Evolutionary conservation across 2,888 invertebrate genomes (phyloP), one percentile per base, ranked within the genome.

Genomic region (Cinara cedri): DNA sequence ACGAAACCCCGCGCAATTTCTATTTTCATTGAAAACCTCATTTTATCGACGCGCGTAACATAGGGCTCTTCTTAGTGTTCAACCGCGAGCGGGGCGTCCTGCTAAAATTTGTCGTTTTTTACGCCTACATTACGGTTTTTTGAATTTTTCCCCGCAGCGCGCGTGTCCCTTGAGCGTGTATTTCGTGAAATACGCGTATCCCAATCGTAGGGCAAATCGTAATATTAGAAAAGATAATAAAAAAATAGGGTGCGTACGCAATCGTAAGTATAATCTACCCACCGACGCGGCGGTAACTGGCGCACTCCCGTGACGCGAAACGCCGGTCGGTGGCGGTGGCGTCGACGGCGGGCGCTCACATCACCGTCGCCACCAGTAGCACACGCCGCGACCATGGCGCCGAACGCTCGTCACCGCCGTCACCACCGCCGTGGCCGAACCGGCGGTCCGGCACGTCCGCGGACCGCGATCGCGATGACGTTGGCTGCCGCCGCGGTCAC

Each of bases 341-440:
- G 34, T 34, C 34, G 34, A 60, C 55, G 44, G 44, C 46, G 13
- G 16, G 16, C 44, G 57, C 57, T 10, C 49, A 16, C 14, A 24
- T 11, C 26, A 16, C 66, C 46, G 66, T 34, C 76, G 49, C 66
- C 76, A 76, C 76, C 76, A 76, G 76, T 76, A 66, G 76, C 76
- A 76, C 76, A 76, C 76, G 76, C 16, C 76, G 55, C 34, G 60
- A 42, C 63, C 51, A 71, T 62, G 80, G 72, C 42, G 62, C n/a
- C 62, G 62, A 42, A 63, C 62, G 70, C 16, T 1, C 80, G 57
- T 42, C 55, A 19, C 65, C 6, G 62, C 16, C 21, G 24, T 55
- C n/a, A 16, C 62, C 19, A 34, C 1, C 19, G 62, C 16, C 21
- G 24, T 55, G 13, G 11, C 62, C 19, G 34, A 1, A 13, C 26